Base-by-base conservation (phyloP, 2,888 invertebrate genomes). In the Eulithis testata region DNA sequence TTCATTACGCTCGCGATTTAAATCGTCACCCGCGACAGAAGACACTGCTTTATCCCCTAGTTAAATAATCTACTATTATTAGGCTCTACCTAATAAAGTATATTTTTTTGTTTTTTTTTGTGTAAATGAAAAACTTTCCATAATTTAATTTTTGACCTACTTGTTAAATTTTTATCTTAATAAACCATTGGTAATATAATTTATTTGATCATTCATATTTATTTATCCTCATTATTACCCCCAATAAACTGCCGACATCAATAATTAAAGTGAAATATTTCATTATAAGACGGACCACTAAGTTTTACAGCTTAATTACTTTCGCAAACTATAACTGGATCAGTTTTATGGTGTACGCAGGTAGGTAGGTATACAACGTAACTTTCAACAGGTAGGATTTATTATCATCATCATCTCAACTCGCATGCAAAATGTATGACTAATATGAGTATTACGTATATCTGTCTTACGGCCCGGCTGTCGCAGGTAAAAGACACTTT, bases 261-360 rank as follows among this genome's bases (percentile, higher is more conserved):
- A 88, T 88, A 86, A 88, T 85, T 83, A 83, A 82, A 84, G 83
- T 82, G 82, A 85, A 86, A 89, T 89, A 90, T 90, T 90, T 89
- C 87, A 90, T 91, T 89, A 86, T 85, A 85, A 86, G 85, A 81
- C 83, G 83, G 84, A 81, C 84, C 84, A 85, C 86, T 87, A 85
- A 88, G 83, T 87, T 92, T 92, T 89, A 92, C 87, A 87, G 85
- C 90, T 88, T 92, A 91, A 92, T 92, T 88, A 87, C 85, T 82
- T 84, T 90, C 81, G 91, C 89, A 89, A 91, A 90, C 86, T 90
- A 89, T 89, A 90, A 87, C 89, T 85, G 86, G 82, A 83, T 86
- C 85, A 82, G 81, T 89, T 91, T 91, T 92, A 91, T 85, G 80
- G 52, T 44, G 12, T 47, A 21, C 14, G 44, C 14, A 43, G 43